These are phyloP conservation scores for Scaptomyza reducta DNA, from an alignment of 2,888 invertebrate species.

Conservation along the genomic window DNA sequence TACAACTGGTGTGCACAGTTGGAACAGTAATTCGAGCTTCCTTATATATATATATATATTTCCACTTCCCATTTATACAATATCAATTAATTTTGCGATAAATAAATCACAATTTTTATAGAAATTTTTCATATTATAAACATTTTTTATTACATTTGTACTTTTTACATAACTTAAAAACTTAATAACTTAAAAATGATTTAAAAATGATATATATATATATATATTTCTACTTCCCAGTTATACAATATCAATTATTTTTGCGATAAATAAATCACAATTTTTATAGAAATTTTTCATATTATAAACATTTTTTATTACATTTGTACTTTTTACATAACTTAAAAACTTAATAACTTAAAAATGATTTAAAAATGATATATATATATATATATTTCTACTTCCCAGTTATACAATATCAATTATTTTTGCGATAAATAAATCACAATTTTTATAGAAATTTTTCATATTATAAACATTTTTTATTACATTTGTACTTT, in stretches of 20 bases:
- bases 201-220: background rate
- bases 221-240: background rate
- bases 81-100: background rate
- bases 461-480: background rate
- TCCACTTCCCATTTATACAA: background rate
- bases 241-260: background rate
- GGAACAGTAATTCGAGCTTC: conserved; percentile 4
- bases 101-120: background rate
- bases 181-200: background rate
- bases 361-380: background rate
- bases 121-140: background rate
- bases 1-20: conserved; percentile 87
- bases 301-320: background rate
- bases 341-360: background rate
- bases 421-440: background rate
- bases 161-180: background rate
- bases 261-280: background rate
- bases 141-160: background rate
- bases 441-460: background rate
- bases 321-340: background rate
- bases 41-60: conserved; percentile 1
- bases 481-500: background rate
- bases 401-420: background rate
- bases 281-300: background rate
- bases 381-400: conserved; percentile 3